Percentiles rank a stretch among this genome's conserved stretches.
phyloP scores from a whole-genome alignment of 1,140 invertebrate genomes.

The Sinonovacula constricta region DNA sequence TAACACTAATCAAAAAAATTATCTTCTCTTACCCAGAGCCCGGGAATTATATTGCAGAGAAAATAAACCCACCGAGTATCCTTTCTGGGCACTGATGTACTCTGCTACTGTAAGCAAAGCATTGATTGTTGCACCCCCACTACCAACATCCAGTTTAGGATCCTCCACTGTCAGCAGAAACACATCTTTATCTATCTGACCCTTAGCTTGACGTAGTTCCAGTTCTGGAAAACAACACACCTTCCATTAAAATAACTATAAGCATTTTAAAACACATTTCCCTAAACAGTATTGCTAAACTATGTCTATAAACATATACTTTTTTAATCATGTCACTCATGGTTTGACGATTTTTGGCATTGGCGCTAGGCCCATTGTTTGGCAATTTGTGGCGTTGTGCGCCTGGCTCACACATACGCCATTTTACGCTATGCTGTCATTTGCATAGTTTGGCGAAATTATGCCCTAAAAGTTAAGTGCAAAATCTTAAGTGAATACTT shows the following conservation, averaged over 20 bases:
- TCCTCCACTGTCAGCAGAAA: conserved; percentile 78
- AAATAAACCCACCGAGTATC: too few relatives aligned
- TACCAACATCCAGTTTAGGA: conserved; percentile 79
- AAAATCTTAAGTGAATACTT: too few relatives aligned
- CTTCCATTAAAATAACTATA: too few relatives aligned
- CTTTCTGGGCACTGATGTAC: conserved; percentile 77
- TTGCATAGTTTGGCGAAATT: too few relatives aligned
- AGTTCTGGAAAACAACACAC: conserved; percentile 73
- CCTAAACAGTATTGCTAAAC: neutral
- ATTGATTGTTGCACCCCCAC: conserved; percentile 81
- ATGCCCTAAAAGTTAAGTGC: too few relatives aligned
- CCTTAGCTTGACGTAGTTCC: conserved; percentile 73
- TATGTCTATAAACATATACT: neutral
- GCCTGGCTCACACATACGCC: too few relatives aligned
- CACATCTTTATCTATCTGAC: conserved; percentile 72
- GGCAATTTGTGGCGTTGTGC: too few relatives aligned
- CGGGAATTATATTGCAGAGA: too few relatives aligned
- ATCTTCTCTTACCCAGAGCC: too few relatives aligned
- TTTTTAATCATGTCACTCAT: neutral
- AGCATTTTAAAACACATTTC: conserved; percentile 12
- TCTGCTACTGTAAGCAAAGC: conserved; percentile 80
- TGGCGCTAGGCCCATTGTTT: too few relatives aligned
- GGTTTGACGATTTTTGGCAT: neutral
- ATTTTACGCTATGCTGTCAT: too few relatives aligned
- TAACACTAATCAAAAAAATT: too few relatives aligned